phyloP scores from a whole-genome alignment of 2,797 vertebrate genomes.

The Coranthus polyacanthus region DNA sequence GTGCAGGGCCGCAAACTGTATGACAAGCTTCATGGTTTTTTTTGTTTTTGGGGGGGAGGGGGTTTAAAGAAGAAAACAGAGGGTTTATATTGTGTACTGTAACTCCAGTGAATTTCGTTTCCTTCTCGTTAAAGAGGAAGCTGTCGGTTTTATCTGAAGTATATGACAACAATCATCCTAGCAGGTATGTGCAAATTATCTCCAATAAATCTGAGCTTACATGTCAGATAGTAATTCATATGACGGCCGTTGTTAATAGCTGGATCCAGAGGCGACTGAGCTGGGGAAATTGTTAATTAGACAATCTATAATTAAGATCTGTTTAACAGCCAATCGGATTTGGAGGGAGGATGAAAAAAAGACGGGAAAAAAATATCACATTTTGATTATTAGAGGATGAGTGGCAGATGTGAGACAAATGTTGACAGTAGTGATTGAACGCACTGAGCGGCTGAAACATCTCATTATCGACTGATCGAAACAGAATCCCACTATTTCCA shows the following conservation, averaged over 20 bases:
- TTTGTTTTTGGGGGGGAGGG: no score
- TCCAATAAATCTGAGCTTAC: slow-evolving; percentile 33
- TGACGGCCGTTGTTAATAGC: slow-evolving; percentile 55
- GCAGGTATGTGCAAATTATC: slow-evolving; percentile 52
- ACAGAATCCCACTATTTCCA: slow-evolving; percentile 60
- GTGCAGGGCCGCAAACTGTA: no score
- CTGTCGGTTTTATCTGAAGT: slow-evolving; percentile 34
- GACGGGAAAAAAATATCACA: slow-evolving; percentile 3
- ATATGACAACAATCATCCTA: slow-evolving; percentile 27
- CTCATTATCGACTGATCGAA: not conserved
- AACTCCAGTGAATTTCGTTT: no score
- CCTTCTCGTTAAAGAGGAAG: slow-evolving; percentile 20
- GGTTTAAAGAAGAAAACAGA: no score
- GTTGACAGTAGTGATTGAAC: slow-evolving; percentile 54
- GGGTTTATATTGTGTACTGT: slow-evolving; percentile 3
- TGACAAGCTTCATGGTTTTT: no score
- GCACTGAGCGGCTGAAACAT: not conserved
- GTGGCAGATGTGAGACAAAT: slow-evolving; percentile 78
- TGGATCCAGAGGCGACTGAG: slow-evolving; percentile 73
- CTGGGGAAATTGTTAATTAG: slow-evolving; percentile 81
- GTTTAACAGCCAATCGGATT: slow-evolving; percentile 71
- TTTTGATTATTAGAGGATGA: slow-evolving; percentile 73
- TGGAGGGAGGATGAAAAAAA: slow-evolving; percentile 30
- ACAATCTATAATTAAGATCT: slow-evolving; percentile 86
- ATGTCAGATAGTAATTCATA: slow-evolving; percentile 56